Evolutionary conservation across 2,113 vertebrate species (phyloP), one percentile per base, ranked within the genome.

Genomic region (Oplegnathus fasciatus): DNA sequence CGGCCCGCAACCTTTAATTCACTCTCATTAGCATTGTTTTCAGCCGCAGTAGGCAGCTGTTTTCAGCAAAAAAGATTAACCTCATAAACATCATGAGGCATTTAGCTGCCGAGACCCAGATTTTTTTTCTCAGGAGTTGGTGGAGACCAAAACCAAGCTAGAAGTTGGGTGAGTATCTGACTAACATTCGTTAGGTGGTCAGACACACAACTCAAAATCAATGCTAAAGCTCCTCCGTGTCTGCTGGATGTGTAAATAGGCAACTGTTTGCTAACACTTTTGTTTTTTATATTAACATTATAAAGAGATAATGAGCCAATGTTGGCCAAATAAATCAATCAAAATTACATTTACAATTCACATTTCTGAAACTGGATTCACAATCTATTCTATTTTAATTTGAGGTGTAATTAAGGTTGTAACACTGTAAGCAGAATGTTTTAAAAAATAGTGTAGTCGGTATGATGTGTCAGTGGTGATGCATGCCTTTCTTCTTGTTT

Each of bases 401-500:
- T 32, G 26, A 60, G 40, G 26, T n/a, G 2, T 44, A 42, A 34
- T 66, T 46, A 26, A 57, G 2, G 28, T 20, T 18, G 26, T 30
- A 37, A 37, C 48, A 22, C 55, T 3, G 2, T 44, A 34, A 9
- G 15, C 48, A 17, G 34, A 37, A 11, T 48, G 52, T 17, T 24
- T 24, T 24, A 48, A 4, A 28, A 18, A 10, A 48, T 11, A 14
- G 20, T 8, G 14, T 1, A 37, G n/a, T 8, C 70, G 15, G 2
- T 13, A 5, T 37, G 52, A 26, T 65, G 83, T 78, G 85, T 84
- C 89, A 81, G 78, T 62, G 77, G 44, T 79, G 78, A 78, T 71
- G 84, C 79, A 84, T 50, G 66, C 75, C 75, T 70, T 74, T 87
- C 80, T 76, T 85, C 60, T 66, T 58, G 34, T 37, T 72, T 61